Evolutionary conservation across 2,113 vertebrate species (phyloP), one percentile per base, ranked within the genome.

Genomic region (Eulacestoma nigropectus): DNA sequence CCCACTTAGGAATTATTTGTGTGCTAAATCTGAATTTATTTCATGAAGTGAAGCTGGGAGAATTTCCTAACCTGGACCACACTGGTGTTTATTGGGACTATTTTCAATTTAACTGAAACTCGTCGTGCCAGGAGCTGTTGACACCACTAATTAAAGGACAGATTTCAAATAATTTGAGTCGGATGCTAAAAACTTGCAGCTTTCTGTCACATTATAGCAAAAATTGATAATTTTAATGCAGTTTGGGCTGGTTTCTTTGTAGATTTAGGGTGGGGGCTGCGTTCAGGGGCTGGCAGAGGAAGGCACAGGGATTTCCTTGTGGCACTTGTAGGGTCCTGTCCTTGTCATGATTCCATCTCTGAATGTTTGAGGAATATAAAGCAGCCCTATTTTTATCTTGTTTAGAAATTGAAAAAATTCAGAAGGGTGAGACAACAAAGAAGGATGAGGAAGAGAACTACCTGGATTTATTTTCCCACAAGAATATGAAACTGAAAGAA

Each of bases 401-500:
- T 98, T 89, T 87, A 99, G 99, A 99, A 98, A 99, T 99, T 78
- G 99, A 99, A 95, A 99, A 99, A 98, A 98, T 99, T 96, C 99
- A 99, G 98, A 99, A 99, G 94, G 99, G 98, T 5, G 99, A 99
- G 56, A 98, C 96, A 6, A 98, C 97, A 22, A 99, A 99, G 97
- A 99, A 99, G 97, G 99, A 98, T 7, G 98, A 98, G 32, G 99
- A 99, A 1, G 99, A 99, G 78, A 97, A 98, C 42, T 99, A 99
- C 97, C 97, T 99, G 98, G 99, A 99, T 97, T 98, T 99, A 85
- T 99, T 99, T 98, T 99, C 99, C 88, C 99, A 99, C 80, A 99
- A 99, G 98, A 99, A 99, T 87, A 99, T 99, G 98, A 99, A 99
- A 67, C 98, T 99, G 92, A 99, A 99, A 95, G 99, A 99, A 69